Percentiles rank a stretch among this genome's conserved stretches.
These are phyloP conservation scores for Lasioglossum pauxillum DNA, from an alignment of 2,888 invertebrate genomes.

Conservation along the genomic window DNA sequence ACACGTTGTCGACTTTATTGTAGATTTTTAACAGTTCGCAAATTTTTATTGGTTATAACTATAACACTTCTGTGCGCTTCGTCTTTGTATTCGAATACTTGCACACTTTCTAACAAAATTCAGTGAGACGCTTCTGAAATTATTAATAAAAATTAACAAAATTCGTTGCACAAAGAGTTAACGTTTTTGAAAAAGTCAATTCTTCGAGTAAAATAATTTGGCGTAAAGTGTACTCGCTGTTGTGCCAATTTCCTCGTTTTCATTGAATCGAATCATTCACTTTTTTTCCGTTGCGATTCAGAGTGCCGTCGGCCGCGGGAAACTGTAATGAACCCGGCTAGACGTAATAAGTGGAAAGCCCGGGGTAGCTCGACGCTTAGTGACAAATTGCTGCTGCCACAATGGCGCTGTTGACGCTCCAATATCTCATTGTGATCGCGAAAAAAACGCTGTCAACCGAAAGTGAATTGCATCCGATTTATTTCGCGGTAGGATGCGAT, in stretches of 20 bases:
- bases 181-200: neutral
- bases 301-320: conserved; percentile 26
- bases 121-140: too few relatives aligned
- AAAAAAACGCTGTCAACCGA: conserved; percentile 65
- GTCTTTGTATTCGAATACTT: neutral
- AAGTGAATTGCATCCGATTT: conserved; percentile 59
- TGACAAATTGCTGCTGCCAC: conserved; percentile 66
- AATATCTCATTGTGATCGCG: conserved; percentile 61
- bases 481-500: conserved; percentile 47
- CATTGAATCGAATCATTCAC: conserved; percentile 3
- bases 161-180: too few relatives aligned
- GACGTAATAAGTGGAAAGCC: conserved; percentile 64
- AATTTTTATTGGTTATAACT: neutral
- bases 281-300: conserved; percentile 9
- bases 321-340: conserved; percentile 62
- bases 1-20: neutral
- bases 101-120: neutral
- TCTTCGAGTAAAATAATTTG: neutral
- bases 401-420: conserved; percentile 67
- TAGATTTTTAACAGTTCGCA: neutral
- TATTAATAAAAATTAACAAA: neutral
- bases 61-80: neutral
- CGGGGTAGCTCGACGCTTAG: conserved; percentile 47
- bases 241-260: neutral
- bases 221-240: neutral